Conservation (phyloP, 1,140 invertebrate genomes). For the Drosophila saltans region DNA sequence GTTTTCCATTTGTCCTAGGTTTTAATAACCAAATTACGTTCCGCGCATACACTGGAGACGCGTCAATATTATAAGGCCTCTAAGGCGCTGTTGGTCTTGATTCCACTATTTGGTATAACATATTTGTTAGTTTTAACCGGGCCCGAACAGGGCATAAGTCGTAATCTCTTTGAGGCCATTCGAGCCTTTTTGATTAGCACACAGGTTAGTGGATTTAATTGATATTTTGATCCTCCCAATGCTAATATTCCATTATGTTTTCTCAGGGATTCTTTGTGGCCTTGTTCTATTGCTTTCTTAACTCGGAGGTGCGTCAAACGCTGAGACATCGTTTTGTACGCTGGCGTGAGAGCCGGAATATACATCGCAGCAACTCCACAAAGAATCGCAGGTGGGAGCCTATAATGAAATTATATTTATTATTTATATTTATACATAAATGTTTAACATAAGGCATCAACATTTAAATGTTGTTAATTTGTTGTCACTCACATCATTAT, state of each 20-base stretch:
- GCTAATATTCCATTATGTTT: not conserved
- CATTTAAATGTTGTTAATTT: conserved; percentile 43
- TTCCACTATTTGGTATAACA: conserved; percentile 94
- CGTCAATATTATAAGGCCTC: conserved; percentile 95
- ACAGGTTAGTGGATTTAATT: conserved; percentile 85
- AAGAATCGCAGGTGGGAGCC: conserved; percentile 71
- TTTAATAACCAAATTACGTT: conserved; percentile 94
- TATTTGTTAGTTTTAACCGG: conserved; percentile 92
- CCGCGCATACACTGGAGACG: conserved; percentile 92
- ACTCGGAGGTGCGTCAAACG: conserved; percentile 94
- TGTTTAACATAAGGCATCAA: conserved; percentile 12
- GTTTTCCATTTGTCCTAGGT: conserved; percentile 85
- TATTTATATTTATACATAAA: conserved; percentile 7
- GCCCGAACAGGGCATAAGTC: conserved; percentile 87
- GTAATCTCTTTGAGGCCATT: conserved; percentile 87
- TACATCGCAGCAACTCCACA: conserved; percentile 84
- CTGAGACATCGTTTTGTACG: conserved; percentile 90
- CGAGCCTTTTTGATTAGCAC: conserved; percentile 92
- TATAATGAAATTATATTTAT: not conserved
- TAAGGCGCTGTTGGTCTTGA: conserved; percentile 93
- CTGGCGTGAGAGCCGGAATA: conserved; percentile 88
- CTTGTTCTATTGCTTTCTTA: conserved; percentile 95
- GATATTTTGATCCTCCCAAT: no score
- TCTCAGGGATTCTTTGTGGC: conserved; percentile 90
- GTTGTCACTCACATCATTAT: conserved; percentile 34